Evolutionary conservation across 2,113 vertebrate genomes (phyloP).

Genomic region (Promerops cafer): DNA sequence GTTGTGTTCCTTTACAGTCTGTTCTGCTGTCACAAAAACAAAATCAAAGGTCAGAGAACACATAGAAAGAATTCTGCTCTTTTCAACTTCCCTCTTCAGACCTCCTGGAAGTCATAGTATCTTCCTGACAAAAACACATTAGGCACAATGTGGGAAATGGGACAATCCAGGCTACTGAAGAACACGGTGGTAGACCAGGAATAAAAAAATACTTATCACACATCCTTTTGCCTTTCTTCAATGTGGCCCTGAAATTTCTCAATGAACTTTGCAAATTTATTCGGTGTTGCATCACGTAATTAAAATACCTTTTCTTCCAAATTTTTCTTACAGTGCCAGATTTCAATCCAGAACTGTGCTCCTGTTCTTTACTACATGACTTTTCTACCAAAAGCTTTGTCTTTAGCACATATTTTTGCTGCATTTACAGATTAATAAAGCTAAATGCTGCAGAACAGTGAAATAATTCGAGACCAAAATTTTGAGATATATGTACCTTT

Average conservation of each 20-base stretch:
- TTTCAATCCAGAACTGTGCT: background rate
- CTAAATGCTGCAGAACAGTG: background rate
- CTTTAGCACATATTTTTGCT: background rate
- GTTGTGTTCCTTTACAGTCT: background rate
- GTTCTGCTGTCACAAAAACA: background rate
- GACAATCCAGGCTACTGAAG: background rate
- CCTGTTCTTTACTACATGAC: background rate
- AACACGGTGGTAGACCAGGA: background rate
- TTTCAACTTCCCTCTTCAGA: background rate
- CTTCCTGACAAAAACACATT: background rate
- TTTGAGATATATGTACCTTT: background rate
- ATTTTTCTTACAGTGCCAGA: background rate
- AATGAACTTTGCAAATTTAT: background rate
- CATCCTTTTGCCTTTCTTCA: background rate
- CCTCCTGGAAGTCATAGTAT: background rate
- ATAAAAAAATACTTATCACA: background rate
- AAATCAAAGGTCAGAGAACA: background rate
- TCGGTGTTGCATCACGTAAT: background rate
- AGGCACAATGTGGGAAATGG: background rate
- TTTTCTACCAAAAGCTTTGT: background rate
- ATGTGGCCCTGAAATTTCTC: background rate
- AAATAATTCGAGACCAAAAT: background rate
- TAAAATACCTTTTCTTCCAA: background rate
- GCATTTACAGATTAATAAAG: background rate
- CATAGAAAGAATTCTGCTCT: background rate